Evolutionary conservation across 2,888 invertebrate genomes (phyloP).

Genomic region (Chelonus formosanus): DNA sequence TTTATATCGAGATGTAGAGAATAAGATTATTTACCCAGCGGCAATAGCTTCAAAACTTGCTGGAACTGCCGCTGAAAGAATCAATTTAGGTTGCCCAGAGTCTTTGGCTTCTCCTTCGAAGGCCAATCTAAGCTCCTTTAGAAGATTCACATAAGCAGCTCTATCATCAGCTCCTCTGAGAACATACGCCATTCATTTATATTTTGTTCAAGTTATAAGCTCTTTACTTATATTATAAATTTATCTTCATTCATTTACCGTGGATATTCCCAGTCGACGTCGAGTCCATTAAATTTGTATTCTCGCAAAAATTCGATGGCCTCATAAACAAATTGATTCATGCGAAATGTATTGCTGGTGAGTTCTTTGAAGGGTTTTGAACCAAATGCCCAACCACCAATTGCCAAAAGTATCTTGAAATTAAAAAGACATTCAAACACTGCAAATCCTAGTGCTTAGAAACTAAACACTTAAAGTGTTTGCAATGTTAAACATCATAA

Average conservation of each 20-base stretch:
- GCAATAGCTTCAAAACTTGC: constrained; percentile 94
- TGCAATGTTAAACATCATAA: no score
- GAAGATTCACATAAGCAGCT: constrained; percentile 81
- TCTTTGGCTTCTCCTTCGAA: constrained; percentile 93
- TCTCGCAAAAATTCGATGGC: constrained; percentile 92
- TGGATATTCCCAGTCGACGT: constrained; percentile 95
- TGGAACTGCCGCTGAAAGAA: constrained; percentile 89
- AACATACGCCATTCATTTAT: constrained; percentile 8
- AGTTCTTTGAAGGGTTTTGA: constrained; percentile 94
- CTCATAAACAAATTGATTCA: constrained; percentile 95
- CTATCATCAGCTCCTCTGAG: constrained; percentile 85
- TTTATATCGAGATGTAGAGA: constrained; percentile 25
- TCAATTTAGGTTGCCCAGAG: constrained; percentile 79
- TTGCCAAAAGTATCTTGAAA: constrained; percentile 79
- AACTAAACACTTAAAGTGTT: no score
- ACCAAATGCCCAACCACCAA: constrained; percentile 97
- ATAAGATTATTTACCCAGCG: constrained; percentile 71
- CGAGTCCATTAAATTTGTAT: constrained; percentile 90
- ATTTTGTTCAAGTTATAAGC: neutral
- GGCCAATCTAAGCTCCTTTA: constrained; percentile 87
- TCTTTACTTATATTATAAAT: neutral
- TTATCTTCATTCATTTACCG: constrained; percentile 64
- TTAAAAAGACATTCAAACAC: no score
- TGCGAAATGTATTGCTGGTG: constrained; percentile 88
- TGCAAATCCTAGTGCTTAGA: no score